A percentile compares a stretch with the other conserved stretches of the same genome.
phyloP scores from a whole-genome alignment of 2,888 invertebrate species.

The Escarpia spicata region DNA sequence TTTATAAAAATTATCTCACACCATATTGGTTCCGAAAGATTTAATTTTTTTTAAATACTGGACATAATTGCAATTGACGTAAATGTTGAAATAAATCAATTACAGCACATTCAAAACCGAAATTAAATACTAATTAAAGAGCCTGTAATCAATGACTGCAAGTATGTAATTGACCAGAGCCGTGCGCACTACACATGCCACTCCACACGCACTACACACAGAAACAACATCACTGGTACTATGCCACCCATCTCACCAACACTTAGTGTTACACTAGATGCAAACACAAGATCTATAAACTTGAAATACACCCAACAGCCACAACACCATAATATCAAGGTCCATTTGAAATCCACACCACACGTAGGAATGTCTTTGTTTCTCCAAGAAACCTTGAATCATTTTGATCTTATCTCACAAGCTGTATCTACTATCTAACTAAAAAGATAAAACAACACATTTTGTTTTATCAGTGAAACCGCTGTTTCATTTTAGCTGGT shows the following conservation, averaged over 20 bases:
- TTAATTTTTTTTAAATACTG: no score
- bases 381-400: neutral
- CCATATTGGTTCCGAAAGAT: no score
- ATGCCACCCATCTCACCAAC: neutral
- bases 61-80: neutral
- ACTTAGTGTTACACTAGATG: neutral
- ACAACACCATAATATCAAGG: neutral
- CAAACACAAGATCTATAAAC: neutral
- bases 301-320: neutral
- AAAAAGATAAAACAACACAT: neutral
- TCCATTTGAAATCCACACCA: neutral
- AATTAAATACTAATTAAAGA: no score
- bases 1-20: no score
- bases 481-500: no score
- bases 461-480: neutral
- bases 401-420: neutral
- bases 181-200: constrained; percentile 10
- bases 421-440: neutral
- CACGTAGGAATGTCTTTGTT: neutral
- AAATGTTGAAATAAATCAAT: neutral
- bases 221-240: neutral
- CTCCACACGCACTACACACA: neutral
- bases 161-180: neutral
- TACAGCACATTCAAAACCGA: neutral
- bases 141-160: neutral